Evolutionary conservation across 2,888 invertebrate species (phyloP).

Genomic region (Gandaritis pyraliata): DNA sequence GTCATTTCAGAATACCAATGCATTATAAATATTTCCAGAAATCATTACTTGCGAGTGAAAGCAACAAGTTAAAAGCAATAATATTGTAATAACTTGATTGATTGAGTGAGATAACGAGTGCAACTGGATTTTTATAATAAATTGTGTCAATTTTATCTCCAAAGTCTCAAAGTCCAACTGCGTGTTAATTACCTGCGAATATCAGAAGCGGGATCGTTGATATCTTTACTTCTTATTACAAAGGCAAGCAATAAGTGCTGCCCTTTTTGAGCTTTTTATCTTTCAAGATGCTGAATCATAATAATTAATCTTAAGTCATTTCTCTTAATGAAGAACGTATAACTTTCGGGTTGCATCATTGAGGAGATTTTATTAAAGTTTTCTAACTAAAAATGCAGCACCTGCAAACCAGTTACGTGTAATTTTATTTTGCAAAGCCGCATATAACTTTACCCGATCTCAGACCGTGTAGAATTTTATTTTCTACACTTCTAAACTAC

Average conservation of each 20-base stretch:
- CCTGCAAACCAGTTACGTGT: too few species aligned
- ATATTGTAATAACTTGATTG: constrained; percentile 39
- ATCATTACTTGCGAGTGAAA: constrained; percentile 26
- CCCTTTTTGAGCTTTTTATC: background rate
- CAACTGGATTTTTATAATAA: constrained; percentile 32
- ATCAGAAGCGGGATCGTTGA: constrained; percentile 7
- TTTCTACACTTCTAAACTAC: background rate
- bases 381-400: too few species aligned
- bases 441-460: background rate
- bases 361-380: too few species aligned
- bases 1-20: constrained; percentile 6
- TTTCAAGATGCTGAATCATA: background rate
- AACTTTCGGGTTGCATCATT: background rate
- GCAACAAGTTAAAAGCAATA: constrained; percentile 34
- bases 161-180: constrained; percentile 14
- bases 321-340: background rate
- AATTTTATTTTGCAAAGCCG: background rate
- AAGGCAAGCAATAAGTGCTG: background rate
- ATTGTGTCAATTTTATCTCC: constrained; percentile 28
- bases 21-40: constrained; percentile 22
- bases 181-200: constrained; percentile 22
- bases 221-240: background rate
- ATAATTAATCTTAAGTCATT: background rate
- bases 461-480: constrained; percentile 1
- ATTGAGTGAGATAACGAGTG: constrained; percentile 35